Evolutionary conservation across 2,113 vertebrate genomes (phyloP).

Genomic region (Cisticola juncidis): DNA sequence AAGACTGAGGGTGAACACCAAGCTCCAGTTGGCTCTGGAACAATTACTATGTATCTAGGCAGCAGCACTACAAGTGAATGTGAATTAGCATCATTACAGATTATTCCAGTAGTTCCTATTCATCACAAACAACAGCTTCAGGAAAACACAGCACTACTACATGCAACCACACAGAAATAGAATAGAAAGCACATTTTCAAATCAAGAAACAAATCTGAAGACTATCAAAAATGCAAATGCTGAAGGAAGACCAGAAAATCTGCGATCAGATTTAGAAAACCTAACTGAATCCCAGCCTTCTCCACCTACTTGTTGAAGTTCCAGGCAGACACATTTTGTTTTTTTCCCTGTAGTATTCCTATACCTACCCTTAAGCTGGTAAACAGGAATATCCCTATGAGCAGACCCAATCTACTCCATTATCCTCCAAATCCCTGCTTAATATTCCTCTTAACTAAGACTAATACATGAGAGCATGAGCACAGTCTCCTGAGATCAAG

Average conservation of each 20-base stretch:
- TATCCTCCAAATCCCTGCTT: neutral
- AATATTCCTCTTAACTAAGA: slow-evolving; percentile 1
- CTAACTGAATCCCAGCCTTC: neutral
- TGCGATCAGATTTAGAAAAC: neutral
- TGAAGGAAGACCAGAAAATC: neutral
- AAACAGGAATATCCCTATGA: neutral
- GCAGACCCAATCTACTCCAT: neutral
- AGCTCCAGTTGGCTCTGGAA: neutral
- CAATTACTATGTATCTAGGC: slow-evolving; percentile 30
- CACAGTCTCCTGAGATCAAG: neutral
- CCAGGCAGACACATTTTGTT: neutral
- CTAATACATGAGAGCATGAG: neutral
- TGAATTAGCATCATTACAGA: slow-evolving; percentile 23
- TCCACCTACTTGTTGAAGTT: neutral
- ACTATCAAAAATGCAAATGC: neutral
- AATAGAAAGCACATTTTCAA: neutral
- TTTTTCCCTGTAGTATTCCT: neutral
- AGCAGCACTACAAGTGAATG: slow-evolving; percentile 9
- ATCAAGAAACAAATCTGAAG: neutral
- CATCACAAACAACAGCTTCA: neutral
- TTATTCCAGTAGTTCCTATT: slow-evolving; percentile 33
- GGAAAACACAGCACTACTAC: neutral
- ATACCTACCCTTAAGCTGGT: neutral
- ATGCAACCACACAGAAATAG: neutral
- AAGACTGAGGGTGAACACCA: neutral